Evolutionary conservation across 2,113 vertebrate genomes (phyloP).

Genomic region (Cyphomyrus plagiostoma): DNA sequence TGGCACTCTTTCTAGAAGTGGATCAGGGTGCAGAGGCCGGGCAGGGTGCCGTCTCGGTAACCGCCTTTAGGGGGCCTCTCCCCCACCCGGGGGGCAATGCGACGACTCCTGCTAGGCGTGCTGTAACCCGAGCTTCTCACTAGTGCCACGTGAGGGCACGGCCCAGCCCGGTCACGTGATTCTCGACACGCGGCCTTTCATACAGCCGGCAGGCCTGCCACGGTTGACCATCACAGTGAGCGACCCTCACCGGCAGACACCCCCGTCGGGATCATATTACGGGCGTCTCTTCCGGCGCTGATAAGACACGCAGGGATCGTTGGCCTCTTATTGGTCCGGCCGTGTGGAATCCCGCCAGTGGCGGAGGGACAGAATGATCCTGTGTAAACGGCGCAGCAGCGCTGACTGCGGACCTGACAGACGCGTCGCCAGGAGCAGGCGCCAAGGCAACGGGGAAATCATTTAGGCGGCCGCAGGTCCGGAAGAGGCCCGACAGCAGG

Average conservation of each 20-base stretch:
- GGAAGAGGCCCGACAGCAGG: background rate
- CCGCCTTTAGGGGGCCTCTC: background rate
- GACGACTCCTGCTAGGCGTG: background rate
- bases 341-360: constrained; percentile 40
- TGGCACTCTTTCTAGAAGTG: background rate
- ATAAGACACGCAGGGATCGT: constrained; percentile 34
- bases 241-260: background rate
- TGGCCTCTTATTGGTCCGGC: constrained; percentile 41
- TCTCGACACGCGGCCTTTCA: background rate
- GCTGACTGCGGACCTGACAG: background rate
- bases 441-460: background rate
- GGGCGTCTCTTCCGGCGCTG: constrained; percentile 20
- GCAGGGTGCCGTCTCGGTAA: background rate
- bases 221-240: background rate
- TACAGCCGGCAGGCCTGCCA: background rate
- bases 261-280: constrained; percentile 39
- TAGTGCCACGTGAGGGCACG: background rate
- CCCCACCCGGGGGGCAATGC: background rate
- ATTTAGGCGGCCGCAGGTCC: background rate
- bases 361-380: constrained; percentile 16
- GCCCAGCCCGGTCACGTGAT: background rate
- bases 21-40: background rate
- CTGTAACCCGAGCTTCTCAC: background rate
- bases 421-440: too few species aligned
- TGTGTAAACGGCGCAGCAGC: constrained; percentile 30